These are phyloP conservation scores for Anolis sagrei DNA, from an alignment of 2,113 vertebrate genomes.

Conservation along the genomic window DNA sequence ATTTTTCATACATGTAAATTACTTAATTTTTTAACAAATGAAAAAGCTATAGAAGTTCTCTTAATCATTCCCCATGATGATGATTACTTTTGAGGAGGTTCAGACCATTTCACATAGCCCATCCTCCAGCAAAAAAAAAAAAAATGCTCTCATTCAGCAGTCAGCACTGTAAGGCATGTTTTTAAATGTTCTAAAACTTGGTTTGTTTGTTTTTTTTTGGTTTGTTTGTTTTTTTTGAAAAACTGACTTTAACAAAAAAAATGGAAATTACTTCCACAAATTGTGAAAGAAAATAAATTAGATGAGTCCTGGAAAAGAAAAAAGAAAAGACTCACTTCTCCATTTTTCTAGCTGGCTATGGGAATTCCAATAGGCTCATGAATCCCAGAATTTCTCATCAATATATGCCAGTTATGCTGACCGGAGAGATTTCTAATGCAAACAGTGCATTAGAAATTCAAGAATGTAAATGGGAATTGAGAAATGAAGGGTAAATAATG, in stretches of 20 bases:
- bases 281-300: neutral
- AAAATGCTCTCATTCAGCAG: neutral
- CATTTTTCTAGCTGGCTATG: neutral
- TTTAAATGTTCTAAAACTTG: neutral
- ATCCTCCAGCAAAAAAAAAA: too few relatives aligned
- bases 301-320: neutral
- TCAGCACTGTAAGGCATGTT: neutral
- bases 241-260: neutral
- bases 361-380: neutral
- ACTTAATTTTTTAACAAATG: too few relatives aligned
- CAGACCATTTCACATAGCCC: neutral
- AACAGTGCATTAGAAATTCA: conserved; percentile 34
- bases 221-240: too few relatives aligned
- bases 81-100: neutral
- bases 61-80: neutral
- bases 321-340: neutral
- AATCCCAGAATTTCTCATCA: conserved; percentile 2
- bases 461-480: conserved; percentile 26
- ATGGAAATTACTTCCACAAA: neutral
- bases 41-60: too few relatives aligned
- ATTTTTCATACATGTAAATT: too few relatives aligned
- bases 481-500: conserved; percentile 41
- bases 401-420: conserved; percentile 15
- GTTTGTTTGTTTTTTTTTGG: too few relatives aligned
- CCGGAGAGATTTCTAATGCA: conserved; percentile 23